Evolutionary conservation across 1,140 invertebrate genomes (phyloP).

Genomic region (Chrysomallon squamiferum): DNA sequence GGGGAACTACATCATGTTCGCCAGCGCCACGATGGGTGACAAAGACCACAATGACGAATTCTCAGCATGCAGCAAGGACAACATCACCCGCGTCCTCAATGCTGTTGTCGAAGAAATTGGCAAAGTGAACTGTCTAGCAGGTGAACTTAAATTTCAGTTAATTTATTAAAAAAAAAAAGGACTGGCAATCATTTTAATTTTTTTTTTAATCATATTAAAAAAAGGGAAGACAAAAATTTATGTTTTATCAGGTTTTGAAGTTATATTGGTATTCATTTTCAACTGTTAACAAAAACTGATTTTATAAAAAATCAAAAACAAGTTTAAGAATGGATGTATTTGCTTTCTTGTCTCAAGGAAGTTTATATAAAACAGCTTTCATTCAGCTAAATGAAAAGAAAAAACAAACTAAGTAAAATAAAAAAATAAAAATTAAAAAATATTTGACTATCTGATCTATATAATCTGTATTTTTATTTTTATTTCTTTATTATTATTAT

Average conservation of each 20-base stretch:
- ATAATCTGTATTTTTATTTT: no score
- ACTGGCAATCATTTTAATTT: not conserved
- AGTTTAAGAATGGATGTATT: no score
- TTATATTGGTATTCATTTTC: not conserved
- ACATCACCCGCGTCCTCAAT: slow-evolving; percentile 77
- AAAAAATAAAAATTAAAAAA: no score
- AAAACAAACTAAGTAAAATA: no score
- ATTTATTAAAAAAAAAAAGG: not conserved
- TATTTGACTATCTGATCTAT: no score
- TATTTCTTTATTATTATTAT: no score
- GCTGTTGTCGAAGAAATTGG: slow-evolving; percentile 81
- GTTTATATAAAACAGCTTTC: no score
- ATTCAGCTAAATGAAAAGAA: no score
- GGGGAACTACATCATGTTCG: slow-evolving; percentile 87
- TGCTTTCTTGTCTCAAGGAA: no score
- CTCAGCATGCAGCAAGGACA: slow-evolving; percentile 77
- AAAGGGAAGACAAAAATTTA: not conserved
- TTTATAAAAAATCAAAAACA: no score
- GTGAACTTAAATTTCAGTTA: slow-evolving; percentile 65
- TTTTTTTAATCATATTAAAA: not conserved
- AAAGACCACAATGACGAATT: slow-evolving; percentile 60
- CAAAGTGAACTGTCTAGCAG: slow-evolving; percentile 91
- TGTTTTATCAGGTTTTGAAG: not conserved
- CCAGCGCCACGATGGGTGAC: slow-evolving; percentile 63
- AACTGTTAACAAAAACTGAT: not conserved